These are phyloP conservation scores for Trachemys scripta DNA, from an alignment of 2,113 vertebrate species.

Conservation along the genomic window DNA sequence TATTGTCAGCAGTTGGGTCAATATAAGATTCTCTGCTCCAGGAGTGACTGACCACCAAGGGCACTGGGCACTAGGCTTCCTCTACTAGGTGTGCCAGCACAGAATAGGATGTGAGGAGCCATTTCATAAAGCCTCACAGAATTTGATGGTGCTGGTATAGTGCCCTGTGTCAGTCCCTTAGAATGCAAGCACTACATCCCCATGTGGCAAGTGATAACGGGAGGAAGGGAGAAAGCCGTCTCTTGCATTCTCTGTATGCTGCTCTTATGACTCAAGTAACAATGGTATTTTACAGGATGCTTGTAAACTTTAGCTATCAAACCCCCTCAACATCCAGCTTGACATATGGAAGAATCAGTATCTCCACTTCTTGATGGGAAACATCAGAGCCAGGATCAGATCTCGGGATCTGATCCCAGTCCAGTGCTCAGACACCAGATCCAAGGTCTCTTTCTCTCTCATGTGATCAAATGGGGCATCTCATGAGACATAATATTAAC, in stretches of 20 bases:
- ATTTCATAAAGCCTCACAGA: neutral
- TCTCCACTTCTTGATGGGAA: neutral
- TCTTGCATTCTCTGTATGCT: neutral
- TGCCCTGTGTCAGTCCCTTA: neutral
- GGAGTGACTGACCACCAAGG: neutral
- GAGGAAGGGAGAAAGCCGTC: neutral
- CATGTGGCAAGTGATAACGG: neutral
- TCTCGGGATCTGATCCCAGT: neutral
- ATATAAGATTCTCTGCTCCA: neutral
- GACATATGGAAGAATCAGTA: neutral
- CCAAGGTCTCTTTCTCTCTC: neutral
- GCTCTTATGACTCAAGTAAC: neutral
- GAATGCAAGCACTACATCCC: neutral
- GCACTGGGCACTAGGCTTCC: neutral
- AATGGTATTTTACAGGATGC: neutral
- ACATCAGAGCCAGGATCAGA: neutral
- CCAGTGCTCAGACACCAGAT: neutral
- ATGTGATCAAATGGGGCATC: neutral
- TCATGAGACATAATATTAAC: neutral
- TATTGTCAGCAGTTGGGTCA: neutral
- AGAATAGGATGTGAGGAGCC: neutral
- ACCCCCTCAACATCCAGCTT: neutral
- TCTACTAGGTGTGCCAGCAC: neutral
- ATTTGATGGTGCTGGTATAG: neutral
- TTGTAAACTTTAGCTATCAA: neutral